These are phyloP conservation scores for Basileuterus tristriatus DNA, from an alignment of 2,797 vertebrate genomes.

Conservation along the genomic window DNA sequence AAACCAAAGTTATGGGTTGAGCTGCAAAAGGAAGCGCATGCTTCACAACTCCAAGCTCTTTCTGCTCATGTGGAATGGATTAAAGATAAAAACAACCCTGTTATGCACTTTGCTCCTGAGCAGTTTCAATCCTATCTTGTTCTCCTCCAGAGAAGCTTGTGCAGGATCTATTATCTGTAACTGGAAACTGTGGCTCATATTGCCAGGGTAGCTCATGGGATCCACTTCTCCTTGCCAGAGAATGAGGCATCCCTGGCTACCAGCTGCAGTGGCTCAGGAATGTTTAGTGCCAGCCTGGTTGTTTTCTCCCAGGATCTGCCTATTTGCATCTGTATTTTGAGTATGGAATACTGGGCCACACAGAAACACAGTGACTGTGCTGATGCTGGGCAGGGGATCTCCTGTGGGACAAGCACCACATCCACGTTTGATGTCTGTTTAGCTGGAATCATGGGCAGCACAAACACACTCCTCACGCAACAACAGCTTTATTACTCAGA, in stretches of 20 bases:
- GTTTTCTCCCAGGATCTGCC: background rate
- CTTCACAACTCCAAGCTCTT: background rate
- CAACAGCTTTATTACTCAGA: background rate
- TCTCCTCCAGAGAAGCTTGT: background rate
- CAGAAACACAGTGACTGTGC: background rate
- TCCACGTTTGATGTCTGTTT: background rate
- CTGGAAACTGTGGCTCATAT: constrained; percentile 2
- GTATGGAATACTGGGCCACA: background rate
- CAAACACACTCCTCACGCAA: background rate
- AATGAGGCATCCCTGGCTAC: background rate
- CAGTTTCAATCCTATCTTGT: background rate
- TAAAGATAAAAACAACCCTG: background rate
- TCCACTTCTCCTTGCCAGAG: background rate
- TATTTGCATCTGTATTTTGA: background rate
- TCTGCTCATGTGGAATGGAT: constrained; percentile 20
- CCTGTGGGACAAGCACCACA: background rate
- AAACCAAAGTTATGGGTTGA: background rate
- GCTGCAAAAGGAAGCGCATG: background rate
- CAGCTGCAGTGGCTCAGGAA: background rate
- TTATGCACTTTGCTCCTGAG: background rate
- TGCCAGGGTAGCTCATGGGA: background rate
- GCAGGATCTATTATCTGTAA: background rate
- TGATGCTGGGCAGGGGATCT: background rate
- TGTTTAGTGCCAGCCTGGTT: background rate
- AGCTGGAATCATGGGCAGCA: background rate